Percentiles rank a stretch among this genome's conserved stretches.
Conservation (phyloP, 2,888 invertebrate species). For the Yponomeuta sedellus region DNA sequence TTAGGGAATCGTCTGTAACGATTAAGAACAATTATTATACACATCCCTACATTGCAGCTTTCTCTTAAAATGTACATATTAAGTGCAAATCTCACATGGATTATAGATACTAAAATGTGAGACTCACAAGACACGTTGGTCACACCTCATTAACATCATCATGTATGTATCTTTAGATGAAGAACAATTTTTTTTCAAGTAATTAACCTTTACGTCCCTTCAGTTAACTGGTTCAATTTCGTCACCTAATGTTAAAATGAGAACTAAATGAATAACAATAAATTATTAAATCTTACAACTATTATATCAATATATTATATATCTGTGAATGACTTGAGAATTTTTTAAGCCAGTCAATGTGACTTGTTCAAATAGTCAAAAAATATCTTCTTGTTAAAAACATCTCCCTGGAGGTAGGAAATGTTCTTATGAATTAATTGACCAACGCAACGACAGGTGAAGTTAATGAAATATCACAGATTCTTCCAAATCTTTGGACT, state of each 20-base stretch:
- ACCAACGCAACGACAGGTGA: constrained; percentile 74
- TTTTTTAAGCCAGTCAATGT: constrained; percentile 62
- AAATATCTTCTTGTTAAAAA: constrained; percentile 75
- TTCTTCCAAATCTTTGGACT: constrained; percentile 75
- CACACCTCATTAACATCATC: constrained; percentile 59
- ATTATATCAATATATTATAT: constrained; percentile 58
- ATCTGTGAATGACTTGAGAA: constrained; percentile 69
- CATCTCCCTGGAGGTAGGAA: constrained; percentile 52
- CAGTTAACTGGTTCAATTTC: constrained; percentile 68
- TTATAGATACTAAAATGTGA: constrained; percentile 40
- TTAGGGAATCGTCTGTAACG: constrained; percentile 60
- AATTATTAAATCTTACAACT: constrained; percentile 75
- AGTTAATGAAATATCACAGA: constrained; percentile 76
- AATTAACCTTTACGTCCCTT: constrained; percentile 74
- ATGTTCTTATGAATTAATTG: constrained; percentile 72
- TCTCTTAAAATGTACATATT: constrained; percentile 73
- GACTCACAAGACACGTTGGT: constrained; percentile 62
- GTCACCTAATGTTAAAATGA: constrained; percentile 72
- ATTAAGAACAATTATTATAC: constrained; percentile 51
- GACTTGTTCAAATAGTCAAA: constrained; percentile 75
- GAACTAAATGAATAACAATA: constrained; percentile 76
- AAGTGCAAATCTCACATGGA: constrained; percentile 61
- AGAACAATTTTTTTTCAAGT: constrained; percentile 56
- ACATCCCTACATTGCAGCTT: constrained; percentile 68
- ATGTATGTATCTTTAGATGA: constrained; percentile 19